A percentile compares a stretch with the other conserved stretches of the same genome.
Evolutionary conservation across 2,797 vertebrate genomes (phyloP).

Genomic region (Sebastolobus alascanus): DNA sequence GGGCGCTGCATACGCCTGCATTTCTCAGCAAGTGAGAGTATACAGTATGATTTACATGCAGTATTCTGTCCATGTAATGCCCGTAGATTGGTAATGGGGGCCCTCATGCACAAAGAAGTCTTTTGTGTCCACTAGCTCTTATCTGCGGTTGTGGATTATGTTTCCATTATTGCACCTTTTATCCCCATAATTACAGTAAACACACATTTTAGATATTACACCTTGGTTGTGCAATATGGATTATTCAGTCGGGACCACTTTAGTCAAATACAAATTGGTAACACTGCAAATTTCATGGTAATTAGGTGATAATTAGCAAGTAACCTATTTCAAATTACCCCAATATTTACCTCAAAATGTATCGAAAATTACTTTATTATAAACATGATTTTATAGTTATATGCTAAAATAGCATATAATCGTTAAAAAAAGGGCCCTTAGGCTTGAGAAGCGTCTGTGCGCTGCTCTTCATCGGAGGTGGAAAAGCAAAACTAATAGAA

Average conservation of each 20-base stretch:
- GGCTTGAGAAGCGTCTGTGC: too few relatives aligned
- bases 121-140: background rate
- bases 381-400: fast-evolving
- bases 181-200: background rate
- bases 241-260: background rate
- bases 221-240: background rate
- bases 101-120: background rate
- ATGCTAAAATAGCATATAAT: too few relatives aligned
- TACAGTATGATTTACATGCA: background rate
- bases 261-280: too few relatives aligned
- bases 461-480: too few relatives aligned
- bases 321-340: too few relatives aligned
- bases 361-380: too few relatives aligned
- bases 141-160: background rate
- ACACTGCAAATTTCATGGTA: too few relatives aligned
- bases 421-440: too few relatives aligned
- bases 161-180: background rate
- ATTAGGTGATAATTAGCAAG: too few relatives aligned
- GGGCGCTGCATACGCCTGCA: background rate
- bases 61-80: background rate
- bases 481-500: too few relatives aligned
- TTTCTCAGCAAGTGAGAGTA: background rate
- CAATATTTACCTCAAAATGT: too few relatives aligned
- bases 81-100: background rate
- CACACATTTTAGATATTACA: background rate